A percentile compares a stretch with the other conserved stretches of the same genome.
These are phyloP conservation scores for Amphiduros pacificus DNA, from an alignment of 2,888 invertebrate genomes.

Conservation along the genomic window DNA sequence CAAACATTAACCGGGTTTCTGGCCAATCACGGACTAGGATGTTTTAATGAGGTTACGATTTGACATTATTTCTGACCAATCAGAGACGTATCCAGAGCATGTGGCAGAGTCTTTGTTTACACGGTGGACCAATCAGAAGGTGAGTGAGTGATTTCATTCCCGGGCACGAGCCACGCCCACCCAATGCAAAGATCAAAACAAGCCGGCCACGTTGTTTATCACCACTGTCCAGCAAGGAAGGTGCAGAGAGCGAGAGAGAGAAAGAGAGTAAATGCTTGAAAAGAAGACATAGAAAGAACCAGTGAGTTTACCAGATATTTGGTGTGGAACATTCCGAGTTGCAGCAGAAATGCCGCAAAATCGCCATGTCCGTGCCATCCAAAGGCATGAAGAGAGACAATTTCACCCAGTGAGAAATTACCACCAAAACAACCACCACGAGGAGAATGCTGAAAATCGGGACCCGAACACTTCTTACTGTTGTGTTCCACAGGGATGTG, in stretches of 20 bases:
- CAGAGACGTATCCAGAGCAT: too few relatives aligned
- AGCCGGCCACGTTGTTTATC: slow-evolving; percentile 15
- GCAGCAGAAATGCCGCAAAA: too few relatives aligned
- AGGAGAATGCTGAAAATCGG: background rate
- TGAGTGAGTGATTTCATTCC: slow-evolving; percentile 16
- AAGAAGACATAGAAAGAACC: too few relatives aligned
- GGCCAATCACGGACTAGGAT: slow-evolving; percentile 1
- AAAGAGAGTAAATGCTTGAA: too few relatives aligned
- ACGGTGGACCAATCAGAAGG: background rate
- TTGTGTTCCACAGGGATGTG: slow-evolving; percentile 27
- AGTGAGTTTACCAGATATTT: too few relatives aligned
- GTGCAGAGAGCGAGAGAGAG: too few relatives aligned
- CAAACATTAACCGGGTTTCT: background rate
- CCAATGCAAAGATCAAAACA: slow-evolving; percentile 12
- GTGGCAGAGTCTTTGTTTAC: too few relatives aligned
- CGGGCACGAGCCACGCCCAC: slow-evolving; percentile 8
- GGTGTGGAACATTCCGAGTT: too few relatives aligned
- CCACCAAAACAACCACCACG: background rate
- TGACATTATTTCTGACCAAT: background rate
- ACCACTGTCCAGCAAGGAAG: background rate
- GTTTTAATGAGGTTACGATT: background rate
- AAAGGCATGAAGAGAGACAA: too few relatives aligned
- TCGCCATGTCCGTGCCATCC: too few relatives aligned
- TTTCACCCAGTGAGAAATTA: background rate
- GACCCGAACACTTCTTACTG: slow-evolving; percentile 19